A percentile compares a stretch with the other conserved stretches of the same genome.
Conservation (phyloP, 2,888 invertebrate species). For the Apomyelois bistriatella region DNA sequence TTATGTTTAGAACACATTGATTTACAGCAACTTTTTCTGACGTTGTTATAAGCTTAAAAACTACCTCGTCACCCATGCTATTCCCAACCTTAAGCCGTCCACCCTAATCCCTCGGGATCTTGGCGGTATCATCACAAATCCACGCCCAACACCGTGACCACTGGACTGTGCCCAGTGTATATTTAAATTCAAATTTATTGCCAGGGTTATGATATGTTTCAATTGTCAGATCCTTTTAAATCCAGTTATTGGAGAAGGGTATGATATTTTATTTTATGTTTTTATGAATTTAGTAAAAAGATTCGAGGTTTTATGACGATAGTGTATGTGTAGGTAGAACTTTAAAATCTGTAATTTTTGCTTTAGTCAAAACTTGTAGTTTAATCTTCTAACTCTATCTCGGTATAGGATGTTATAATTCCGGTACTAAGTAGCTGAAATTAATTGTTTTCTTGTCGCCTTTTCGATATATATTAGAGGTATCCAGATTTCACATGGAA, state of each 20-base stretch:
- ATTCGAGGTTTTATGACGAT: too few species aligned
- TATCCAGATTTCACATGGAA: too few species aligned
- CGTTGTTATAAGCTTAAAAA: neutral
- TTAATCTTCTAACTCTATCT: too few species aligned
- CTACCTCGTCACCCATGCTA: conserved; percentile 20
- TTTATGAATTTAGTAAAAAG: neutral
- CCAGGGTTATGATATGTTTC: conserved; percentile 58
- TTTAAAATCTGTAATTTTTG: too few species aligned
- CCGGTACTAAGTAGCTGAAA: too few species aligned
- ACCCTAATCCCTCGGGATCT: conserved; percentile 29
- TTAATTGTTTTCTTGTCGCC: too few species aligned
- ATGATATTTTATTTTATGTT: neutral
- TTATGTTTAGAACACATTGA: too few species aligned
- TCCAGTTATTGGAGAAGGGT: conserved; percentile 65
- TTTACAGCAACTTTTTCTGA: too few species aligned
- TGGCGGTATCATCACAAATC: conserved; percentile 30
- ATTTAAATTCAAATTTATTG: conserved; percentile 62
- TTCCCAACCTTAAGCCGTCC: conserved; percentile 27
- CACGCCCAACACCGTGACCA: conserved; percentile 49
- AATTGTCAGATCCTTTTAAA: conserved; percentile 69
- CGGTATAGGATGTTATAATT: too few species aligned
- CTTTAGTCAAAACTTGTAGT: too few species aligned
- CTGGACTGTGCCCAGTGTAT: conserved; percentile 55
- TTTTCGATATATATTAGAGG: too few species aligned
- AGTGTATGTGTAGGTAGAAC: too few species aligned